These are phyloP conservation scores for Solenopsis fugax DNA, from an alignment of 1,140 invertebrate species.

Conservation along the genomic window DNA sequence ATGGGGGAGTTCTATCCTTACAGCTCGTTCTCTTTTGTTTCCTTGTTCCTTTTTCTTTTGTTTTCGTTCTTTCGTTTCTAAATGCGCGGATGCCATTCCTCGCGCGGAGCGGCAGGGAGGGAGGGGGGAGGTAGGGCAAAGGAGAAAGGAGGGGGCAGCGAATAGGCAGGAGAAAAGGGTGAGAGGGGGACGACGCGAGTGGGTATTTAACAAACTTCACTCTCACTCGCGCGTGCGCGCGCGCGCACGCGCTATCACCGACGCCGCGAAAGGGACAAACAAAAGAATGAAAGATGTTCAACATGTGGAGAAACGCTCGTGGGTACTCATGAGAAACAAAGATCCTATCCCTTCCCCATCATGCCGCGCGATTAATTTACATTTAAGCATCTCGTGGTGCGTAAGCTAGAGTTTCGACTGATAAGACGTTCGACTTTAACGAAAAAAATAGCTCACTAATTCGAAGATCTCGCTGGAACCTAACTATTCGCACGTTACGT, in stretches of 20 bases:
- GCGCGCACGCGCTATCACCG: slow-evolving; percentile 2
- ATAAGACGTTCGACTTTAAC: not conserved
- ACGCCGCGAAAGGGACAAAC: slow-evolving; percentile 11
- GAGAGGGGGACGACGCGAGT: not conserved
- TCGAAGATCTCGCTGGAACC: not conserved
- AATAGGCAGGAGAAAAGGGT: no score
- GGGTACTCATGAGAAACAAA: not conserved
- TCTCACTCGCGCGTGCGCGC: slow-evolving; percentile 17
- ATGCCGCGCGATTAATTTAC: not conserved
- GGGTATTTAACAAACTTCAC: slow-evolving; percentile 43
- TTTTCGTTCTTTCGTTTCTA: slow-evolving; percentile 17
- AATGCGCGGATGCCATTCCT: slow-evolving; percentile 30
- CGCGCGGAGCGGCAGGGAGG: not conserved
- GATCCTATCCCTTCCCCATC: not conserved
- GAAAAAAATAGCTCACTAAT: not conserved
- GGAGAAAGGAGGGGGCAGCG: not conserved
- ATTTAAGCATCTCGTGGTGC: not conserved
- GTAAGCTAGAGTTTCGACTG: not conserved
- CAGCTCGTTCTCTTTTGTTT: not conserved
- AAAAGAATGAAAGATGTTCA: slow-evolving; percentile 39
- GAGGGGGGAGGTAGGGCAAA: no score
- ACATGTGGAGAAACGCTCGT: slow-evolving; percentile 10
- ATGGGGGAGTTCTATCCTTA: slow-evolving; percentile 13
- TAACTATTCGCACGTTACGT: not conserved
- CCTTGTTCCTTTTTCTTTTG: not conserved